A percentile compares a stretch with the other conserved stretches of the same genome.
These are phyloP conservation scores for Sialis lutaria DNA, from an alignment of 2,888 invertebrate genomes.

Conservation along the genomic window DNA sequence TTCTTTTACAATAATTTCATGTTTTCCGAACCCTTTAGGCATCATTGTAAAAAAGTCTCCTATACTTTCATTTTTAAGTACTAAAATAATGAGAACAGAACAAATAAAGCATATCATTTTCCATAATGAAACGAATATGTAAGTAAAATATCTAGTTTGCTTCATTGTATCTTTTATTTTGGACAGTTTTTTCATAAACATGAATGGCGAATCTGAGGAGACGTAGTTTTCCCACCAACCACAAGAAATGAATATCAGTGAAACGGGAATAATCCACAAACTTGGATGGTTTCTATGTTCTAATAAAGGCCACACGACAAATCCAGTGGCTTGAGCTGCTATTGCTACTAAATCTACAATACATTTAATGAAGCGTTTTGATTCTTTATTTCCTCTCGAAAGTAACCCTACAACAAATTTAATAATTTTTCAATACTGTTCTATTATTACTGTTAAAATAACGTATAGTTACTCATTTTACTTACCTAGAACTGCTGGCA, in stretches of 20 bases:
- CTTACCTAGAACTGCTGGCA: constrained; percentile 56
- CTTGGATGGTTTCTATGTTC: constrained; percentile 44
- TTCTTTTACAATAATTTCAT: constrained; percentile 63
- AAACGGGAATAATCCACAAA: constrained; percentile 72
- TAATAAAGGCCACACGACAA: constrained; percentile 80
- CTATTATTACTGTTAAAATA: neutral
- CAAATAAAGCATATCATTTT: constrained; percentile 71
- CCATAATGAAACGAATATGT: constrained; percentile 82
- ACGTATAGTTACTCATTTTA: neutral
- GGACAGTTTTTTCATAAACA: constrained; percentile 54
- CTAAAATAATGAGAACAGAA: constrained; percentile 51
- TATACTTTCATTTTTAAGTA: constrained; percentile 59
- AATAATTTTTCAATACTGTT: neutral
- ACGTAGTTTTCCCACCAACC: constrained; percentile 99
- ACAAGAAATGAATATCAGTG: constrained; percentile 71
- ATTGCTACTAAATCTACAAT: constrained; percentile 73
- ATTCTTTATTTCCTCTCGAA: constrained; percentile 68
- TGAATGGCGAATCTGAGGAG: constrained; percentile 67
- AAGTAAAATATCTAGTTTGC: constrained; percentile 71
- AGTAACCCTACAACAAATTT: constrained; percentile 41
- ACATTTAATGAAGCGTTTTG: constrained; percentile 57
- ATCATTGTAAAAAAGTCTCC: constrained; percentile 61
- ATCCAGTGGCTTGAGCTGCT: constrained; percentile 76
- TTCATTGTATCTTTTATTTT: constrained; percentile 64
- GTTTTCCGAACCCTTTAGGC: constrained; percentile 55